A percentile compares a stretch with the other conserved stretches of the same genome.
Evolutionary conservation across 2,888 invertebrate genomes (phyloP).

Genomic region (Ditylenchus weischeri): DNA sequence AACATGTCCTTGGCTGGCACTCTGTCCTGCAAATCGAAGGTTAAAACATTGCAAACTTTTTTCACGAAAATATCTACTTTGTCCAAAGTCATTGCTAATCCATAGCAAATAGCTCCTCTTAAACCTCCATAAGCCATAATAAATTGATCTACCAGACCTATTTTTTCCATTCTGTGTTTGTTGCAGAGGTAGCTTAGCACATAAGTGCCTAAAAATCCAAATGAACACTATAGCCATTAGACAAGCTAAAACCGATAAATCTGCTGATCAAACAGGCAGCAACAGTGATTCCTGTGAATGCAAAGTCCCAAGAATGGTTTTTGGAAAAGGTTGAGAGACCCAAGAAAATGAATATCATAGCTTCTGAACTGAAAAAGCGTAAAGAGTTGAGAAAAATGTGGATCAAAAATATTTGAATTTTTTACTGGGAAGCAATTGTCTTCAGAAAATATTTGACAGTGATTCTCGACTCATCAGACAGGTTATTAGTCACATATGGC

Average conservation of each 20-base stretch:
- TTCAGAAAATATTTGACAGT: conserved; percentile 82
- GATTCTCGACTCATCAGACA: conserved; percentile 44
- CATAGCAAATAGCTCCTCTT: conserved; percentile 88
- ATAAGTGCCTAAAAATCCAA: conserved; percentile 28
- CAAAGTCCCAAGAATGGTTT: conserved; percentile 84
- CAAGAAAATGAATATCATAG: conserved; percentile 97
- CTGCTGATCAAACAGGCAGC: conserved; percentile 85
- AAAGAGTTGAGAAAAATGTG: neutral
- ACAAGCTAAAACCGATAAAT: conserved; percentile 71
- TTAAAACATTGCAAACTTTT: neutral
- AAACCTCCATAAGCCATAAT: conserved; percentile 89
- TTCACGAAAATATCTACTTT: conserved; percentile 59
- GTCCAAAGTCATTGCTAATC: conserved; percentile 65
- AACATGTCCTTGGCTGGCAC: conserved; percentile 88
- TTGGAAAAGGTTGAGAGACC: conserved; percentile 87
- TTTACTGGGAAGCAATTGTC: conserved; percentile 79
- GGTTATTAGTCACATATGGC: conserved; percentile 41
- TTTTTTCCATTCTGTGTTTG: conserved; percentile 81
- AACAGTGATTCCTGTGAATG: conserved; percentile 82
- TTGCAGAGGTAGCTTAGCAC: conserved; percentile 77
- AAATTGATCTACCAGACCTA: conserved; percentile 70
- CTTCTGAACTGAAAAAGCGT: conserved; percentile 73
- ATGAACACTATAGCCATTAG: neutral
- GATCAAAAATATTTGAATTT: too few relatives aligned
- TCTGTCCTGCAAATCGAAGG: conserved; percentile 61